These are phyloP conservation scores for Corella eumyota DNA, from an alignment of 23 tunicate genomes.

Conservation along the genomic window DNA sequence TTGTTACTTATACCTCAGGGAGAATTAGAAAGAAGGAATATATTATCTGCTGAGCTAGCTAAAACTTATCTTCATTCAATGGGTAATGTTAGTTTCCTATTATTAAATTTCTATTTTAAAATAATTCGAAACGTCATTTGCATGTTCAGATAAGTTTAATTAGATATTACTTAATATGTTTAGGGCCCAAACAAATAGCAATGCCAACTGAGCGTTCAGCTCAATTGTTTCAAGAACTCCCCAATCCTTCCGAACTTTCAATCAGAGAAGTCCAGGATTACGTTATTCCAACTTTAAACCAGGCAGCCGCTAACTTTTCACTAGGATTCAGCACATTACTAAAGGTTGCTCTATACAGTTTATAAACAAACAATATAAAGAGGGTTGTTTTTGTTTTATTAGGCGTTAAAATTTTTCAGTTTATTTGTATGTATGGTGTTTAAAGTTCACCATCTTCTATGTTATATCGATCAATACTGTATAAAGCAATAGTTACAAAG, in stretches of 20 bases:
- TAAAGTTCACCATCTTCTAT: neutral
- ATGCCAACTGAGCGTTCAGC: slow-evolving; percentile 60
- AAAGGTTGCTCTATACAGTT: slow-evolving; percentile 24
- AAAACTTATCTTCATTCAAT: slow-evolving; percentile 53
- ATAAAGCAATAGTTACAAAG: neutral
- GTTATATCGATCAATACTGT: neutral
- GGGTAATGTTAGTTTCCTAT: slow-evolving; percentile 35
- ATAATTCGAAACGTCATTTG: too few relatives aligned
- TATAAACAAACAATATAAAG: too few relatives aligned
- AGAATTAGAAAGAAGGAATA: slow-evolving; percentile 36
- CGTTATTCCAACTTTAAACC: slow-evolving; percentile 47
- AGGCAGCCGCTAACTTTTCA: slow-evolving; percentile 86
- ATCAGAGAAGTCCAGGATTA: slow-evolving; percentile 44
- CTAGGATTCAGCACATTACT: slow-evolving; percentile 61
- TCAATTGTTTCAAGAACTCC: slow-evolving; percentile 45
- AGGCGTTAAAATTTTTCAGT: neutral
- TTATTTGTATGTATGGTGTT: neutral
- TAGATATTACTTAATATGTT: neutral
- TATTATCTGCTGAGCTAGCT: slow-evolving; percentile 36
- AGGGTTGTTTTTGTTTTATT: neutral
- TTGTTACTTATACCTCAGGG: slow-evolving; percentile 25
- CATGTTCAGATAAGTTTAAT: too few relatives aligned
- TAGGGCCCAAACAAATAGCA: slow-evolving; percentile 84
- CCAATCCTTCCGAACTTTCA: slow-evolving; percentile 46
- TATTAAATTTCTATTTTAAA: neutral